These are phyloP conservation scores for Mustela nigripes DNA, from an alignment of 2,113 vertebrate species.

Conservation along the genomic window DNA sequence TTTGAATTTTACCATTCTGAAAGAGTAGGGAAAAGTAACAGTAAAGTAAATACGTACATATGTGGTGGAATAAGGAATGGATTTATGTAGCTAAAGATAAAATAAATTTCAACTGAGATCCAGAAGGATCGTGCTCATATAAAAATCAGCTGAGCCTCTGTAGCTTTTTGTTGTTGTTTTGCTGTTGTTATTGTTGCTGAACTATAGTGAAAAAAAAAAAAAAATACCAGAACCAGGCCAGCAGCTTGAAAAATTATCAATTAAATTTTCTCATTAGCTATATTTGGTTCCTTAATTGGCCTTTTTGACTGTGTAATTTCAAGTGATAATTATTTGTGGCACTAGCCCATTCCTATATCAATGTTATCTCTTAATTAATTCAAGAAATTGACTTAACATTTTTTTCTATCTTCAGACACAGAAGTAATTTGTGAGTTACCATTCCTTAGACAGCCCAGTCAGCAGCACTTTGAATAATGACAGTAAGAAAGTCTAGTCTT, in stretches of 20 bases:
- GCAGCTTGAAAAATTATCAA: conserved; percentile 85
- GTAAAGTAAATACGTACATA: not conserved
- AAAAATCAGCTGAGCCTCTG: not conserved
- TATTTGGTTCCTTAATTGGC: conserved; percentile 84
- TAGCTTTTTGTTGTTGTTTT: not conserved
- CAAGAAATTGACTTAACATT: conserved; percentile 79
- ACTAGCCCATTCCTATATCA: conserved; percentile 81
- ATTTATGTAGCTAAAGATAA: not conserved
- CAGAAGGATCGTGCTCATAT: not conserved
- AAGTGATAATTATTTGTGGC: conserved; percentile 86
- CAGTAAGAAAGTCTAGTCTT: conserved; percentile 58
- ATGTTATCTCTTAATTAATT: conserved; percentile 88
- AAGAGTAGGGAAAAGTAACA: not conserved
- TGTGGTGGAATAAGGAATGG: not conserved
- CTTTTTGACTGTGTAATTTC: conserved; percentile 84
- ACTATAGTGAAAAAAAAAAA: conserved; percentile 67
- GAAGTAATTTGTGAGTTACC: conserved; percentile 69
- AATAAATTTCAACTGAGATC: not conserved
- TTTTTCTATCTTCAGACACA: conserved; percentile 68
- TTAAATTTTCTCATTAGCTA: conserved; percentile 86
- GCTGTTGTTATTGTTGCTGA: conserved; percentile 37
- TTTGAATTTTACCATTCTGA: conserved; percentile 3
- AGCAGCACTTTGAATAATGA: conserved; percentile 72
- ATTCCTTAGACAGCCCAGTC: conserved; percentile 60
- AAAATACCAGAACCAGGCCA: conserved; percentile 56